Conservation (phyloP, 2,797 vertebrate genomes). For the Glossophaga mutica region DNA sequence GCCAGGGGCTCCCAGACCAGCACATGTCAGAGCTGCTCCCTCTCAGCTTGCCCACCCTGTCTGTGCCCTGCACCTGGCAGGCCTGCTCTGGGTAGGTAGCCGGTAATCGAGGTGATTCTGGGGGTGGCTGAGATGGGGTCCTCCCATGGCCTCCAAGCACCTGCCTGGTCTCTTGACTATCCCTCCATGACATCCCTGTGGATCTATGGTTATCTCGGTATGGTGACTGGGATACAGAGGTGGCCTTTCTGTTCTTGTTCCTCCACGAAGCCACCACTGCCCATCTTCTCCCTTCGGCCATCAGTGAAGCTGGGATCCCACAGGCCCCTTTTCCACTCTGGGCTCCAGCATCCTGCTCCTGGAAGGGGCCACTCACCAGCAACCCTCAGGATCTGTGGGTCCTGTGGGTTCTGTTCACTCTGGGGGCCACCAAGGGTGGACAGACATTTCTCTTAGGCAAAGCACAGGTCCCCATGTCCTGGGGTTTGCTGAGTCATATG, state of each 20-base stretch:
- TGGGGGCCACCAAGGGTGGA: neutral
- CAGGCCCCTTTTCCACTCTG: neutral
- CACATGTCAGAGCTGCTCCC: neutral
- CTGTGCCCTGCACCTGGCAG: neutral
- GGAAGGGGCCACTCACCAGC: neutral
- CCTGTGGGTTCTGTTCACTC: neutral
- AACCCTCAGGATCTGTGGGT: neutral
- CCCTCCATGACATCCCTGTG: neutral
- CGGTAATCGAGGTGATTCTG: neutral
- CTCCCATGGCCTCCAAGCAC: neutral
- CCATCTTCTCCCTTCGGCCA: accelerated
- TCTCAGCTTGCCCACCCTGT: neutral
- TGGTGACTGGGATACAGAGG: neutral
- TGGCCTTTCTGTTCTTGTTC: neutral
- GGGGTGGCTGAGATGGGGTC: neutral
- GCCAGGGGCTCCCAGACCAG: slow-evolving; percentile 1
- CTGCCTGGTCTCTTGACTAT: neutral
- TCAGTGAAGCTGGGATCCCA: neutral
- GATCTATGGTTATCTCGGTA: neutral
- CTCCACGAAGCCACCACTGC: neutral
- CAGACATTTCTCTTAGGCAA: neutral
- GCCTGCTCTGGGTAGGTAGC: neutral
- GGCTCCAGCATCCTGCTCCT: neutral
- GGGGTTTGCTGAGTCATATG: neutral
- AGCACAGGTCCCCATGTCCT: neutral